These are phyloP conservation scores for Petrophora chlorosata DNA, from an alignment of 2,888 invertebrate genomes.

Conservation along the genomic window DNA sequence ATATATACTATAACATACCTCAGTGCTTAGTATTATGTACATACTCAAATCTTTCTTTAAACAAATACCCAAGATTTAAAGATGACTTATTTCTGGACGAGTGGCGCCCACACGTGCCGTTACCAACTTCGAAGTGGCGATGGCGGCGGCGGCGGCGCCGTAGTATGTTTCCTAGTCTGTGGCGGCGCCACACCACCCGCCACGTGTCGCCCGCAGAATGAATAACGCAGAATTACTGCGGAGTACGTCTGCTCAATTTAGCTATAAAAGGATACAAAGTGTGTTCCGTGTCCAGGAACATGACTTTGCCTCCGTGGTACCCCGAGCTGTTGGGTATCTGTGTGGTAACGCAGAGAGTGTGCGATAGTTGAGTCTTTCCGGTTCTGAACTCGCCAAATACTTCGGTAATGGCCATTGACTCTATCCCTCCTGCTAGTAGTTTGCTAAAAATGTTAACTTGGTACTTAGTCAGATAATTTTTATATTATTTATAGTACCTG, in stretches of 20 bases:
- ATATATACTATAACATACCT: no score
- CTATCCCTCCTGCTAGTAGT: constrained; percentile 90
- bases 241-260: no score
- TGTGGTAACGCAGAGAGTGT: constrained; percentile 90
- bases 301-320: constrained; percentile 91
- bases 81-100: no score
- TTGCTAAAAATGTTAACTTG: constrained; percentile 85
- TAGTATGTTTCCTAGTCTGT: no score
- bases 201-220: neutral
- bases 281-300: constrained; percentile 92
- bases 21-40: no score
- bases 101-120: no score
- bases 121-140: no score
- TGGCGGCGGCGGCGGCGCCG: no score
- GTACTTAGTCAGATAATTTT: no score
- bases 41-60: no score
- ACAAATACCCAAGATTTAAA: no score
- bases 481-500: no score
- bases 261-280: constrained; percentile 89
- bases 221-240: neutral
- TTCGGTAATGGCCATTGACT: constrained; percentile 93
- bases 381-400: constrained; percentile 93
- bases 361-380: constrained; percentile 92
- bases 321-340: constrained; percentile 88
- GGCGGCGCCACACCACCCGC: neutral